Conservation (phyloP, 2,113 vertebrate species). For the Corydoras sp. region DNA sequence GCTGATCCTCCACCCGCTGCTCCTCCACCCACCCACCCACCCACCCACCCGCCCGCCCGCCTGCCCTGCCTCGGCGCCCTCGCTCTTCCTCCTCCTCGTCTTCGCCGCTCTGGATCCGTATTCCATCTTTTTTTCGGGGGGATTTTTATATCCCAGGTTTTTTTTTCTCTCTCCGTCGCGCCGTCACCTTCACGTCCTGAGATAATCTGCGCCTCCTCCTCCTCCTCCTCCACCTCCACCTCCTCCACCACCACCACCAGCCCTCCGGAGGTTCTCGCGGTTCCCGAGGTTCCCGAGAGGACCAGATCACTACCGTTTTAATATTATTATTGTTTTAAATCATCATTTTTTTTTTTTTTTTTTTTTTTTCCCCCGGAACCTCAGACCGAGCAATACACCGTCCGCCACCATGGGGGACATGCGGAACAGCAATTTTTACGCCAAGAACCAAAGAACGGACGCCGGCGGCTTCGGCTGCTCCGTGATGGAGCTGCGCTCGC, state of each 20-base stretch:
- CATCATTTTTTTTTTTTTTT: no score
- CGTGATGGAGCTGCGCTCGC: conserved; percentile 85
- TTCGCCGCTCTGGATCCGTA: conserved; percentile 44
- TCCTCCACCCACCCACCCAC: no score
- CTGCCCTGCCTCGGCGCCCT: conserved; percentile 38
- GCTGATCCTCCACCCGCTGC: no score
- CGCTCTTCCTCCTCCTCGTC: conserved; percentile 47
- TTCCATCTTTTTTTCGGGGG: neutral
- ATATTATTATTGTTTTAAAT: no score
- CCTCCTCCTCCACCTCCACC: no score
- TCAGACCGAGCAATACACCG: conserved; percentile 61
- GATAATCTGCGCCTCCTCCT: conserved; percentile 1
- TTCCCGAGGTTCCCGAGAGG: no score
- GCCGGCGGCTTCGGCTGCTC: conserved; percentile 86
- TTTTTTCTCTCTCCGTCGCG: neutral
- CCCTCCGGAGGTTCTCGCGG: neutral
- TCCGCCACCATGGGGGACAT: conserved; percentile 89
- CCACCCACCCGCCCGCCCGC: no score
- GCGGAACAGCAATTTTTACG: conserved; percentile 98
- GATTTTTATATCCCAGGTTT: conserved; percentile 36
- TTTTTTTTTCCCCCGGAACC: conserved; percentile 8
- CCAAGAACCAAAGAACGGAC: conserved; percentile 99
- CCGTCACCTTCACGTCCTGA: neutral
- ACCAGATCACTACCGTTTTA: no score
- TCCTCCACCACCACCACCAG: no score